phyloP scores from a whole-genome alignment of 2,797 vertebrate genomes.

The Lagorchestes hirsutus region DNA sequence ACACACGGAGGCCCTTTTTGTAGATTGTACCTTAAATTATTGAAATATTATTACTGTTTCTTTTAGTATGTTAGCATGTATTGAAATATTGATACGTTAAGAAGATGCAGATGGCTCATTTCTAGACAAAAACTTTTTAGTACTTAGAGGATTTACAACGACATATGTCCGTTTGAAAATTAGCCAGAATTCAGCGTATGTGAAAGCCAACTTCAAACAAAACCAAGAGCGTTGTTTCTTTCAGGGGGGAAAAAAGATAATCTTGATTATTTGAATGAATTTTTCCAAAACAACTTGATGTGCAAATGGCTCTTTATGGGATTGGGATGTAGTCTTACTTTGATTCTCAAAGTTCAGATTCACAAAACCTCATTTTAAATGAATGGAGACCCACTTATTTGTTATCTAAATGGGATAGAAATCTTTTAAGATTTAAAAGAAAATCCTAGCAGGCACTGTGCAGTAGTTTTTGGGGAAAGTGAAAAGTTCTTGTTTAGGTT shows the following conservation, averaged over 20 bases:
- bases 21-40: not conserved
- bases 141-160: constrained; percentile 66
- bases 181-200: constrained; percentile 54
- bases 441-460: constrained; percentile 29
- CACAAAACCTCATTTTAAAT: constrained; percentile 6
- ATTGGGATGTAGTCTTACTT: constrained; percentile 11
- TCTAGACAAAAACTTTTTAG: constrained; percentile 60
- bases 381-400: constrained; percentile 13
- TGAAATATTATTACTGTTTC: not conserved
- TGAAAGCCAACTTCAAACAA: constrained; percentile 54
- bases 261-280: constrained; percentile 57
- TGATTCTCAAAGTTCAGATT: constrained; percentile 16
- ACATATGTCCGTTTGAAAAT: constrained; percentile 55
- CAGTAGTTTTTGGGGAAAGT: constrained; percentile 30
- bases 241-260: constrained; percentile 38
- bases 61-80: constrained; percentile 23
- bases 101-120: constrained; percentile 40
- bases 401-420: constrained; percentile 50
- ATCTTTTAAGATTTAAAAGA: constrained; percentile 54
- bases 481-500: constrained; percentile 56
- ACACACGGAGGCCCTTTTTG: not conserved
- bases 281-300: constrained; percentile 43
- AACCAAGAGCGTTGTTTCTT: constrained; percentile 57
- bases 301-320: constrained; percentile 29
- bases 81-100: constrained; percentile 3